Evolutionary conservation across 1,140 invertebrate species (phyloP).

Genomic region (Melanaphis sacchari): DNA sequence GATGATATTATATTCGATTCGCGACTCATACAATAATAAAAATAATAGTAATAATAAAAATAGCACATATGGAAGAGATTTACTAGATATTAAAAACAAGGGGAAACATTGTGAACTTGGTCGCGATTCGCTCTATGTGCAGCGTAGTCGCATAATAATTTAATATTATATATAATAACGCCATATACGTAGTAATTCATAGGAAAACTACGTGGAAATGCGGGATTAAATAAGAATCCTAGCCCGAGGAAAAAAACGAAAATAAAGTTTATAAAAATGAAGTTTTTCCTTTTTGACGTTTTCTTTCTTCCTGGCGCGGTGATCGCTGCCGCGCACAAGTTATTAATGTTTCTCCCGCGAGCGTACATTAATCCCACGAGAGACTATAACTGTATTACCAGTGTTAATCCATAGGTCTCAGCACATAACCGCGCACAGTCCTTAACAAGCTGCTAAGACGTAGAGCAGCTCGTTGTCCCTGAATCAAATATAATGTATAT

Average conservation of each 20-base stretch:
- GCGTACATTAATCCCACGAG: constrained; percentile 7
- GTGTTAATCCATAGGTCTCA: background rate
- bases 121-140: background rate
- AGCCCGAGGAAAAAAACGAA: background rate
- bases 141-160: background rate
- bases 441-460: background rate
- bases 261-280: background rate
- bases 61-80: background rate
- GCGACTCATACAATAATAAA: background rate
- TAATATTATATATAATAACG: background rate
- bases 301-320: background rate
- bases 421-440: background rate
- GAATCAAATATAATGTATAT: background rate
- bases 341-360: constrained; percentile 19
- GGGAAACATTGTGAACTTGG: background rate
- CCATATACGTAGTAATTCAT: background rate
- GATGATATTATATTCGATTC: background rate
- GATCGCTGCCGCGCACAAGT: background rate
- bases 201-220: background rate
- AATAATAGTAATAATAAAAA: background rate
- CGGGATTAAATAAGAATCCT: background rate
- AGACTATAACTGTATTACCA: background rate
- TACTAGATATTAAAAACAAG: background rate
- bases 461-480: too few relatives aligned
- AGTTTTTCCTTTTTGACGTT: background rate